Evolutionary conservation across 2,113 vertebrate genomes (phyloP), one percentile per base, ranked within the genome.

Genomic region (Ctenodactylus gundi): DNA sequence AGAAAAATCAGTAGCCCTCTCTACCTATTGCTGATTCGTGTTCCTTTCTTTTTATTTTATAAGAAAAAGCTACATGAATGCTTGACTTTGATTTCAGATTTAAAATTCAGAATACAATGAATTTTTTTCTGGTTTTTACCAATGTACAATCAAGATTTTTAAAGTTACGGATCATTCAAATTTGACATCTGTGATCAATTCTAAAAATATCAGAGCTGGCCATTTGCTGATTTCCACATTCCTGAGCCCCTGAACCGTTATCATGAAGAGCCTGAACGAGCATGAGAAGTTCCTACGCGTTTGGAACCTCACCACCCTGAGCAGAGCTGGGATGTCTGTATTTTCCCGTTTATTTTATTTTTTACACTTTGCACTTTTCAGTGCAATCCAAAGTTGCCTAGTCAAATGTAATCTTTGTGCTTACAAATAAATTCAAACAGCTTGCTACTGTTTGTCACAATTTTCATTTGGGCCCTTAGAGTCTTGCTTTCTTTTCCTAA

Each of bases 401-500:
- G 95, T 97, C 97, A 96, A 95, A 90, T 85, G 76, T 83, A 97
- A 96, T 95, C 92, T 92, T 94, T 92, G 78, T 85, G 72, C 77
- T 85, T 95, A 95, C 96, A 92, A 93, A 96, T 95, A 94, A 64
- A 96, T 95, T 93, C 90, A 89, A 94, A 88, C 88, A 95, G 92
- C 90, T 88, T 90, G 93, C 78, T 94, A 95, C 91, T 94, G 78
- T 94, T 95, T 85, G 96, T 92, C 96, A 92, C 94, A 73, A 78
- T 97, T 96, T 97, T 95, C 91, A 92, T 83, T 68, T 90, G 85
- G 87, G 41, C 49, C 92, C 94, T 97, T 93, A 75, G 60, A 88
- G 78, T 85, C 90, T 76, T 94, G 95, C 82, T 94, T 96, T 97
- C 96, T 96, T 96, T 96, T 77, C 21, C 92, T 95, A 80, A 93